Evolutionary conservation across 2,113 vertebrate genomes (phyloP).

Genomic region (Falcunculus frontatus): DNA sequence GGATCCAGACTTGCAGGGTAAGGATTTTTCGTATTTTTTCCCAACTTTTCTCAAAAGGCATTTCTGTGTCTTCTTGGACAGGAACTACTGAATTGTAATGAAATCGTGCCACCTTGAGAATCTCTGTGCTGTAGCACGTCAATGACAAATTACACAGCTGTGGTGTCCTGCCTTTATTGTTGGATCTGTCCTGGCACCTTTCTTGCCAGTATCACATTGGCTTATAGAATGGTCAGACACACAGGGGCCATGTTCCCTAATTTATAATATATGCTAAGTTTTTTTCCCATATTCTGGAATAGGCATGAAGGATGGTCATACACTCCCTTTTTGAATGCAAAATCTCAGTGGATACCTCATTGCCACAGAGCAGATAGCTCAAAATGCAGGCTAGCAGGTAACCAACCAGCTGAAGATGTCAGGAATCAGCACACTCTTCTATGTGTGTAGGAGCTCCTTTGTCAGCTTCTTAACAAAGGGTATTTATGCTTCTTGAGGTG

Average conservation of each 20-base stretch:
- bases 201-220: neutral
- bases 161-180: neutral
- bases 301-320: neutral
- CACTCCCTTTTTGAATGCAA: neutral
- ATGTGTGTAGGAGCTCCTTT: neutral
- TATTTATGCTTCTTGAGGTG: neutral
- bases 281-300: neutral
- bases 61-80: neutral
- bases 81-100: neutral
- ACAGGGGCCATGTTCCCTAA: neutral
- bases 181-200: neutral
- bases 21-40: neutral
- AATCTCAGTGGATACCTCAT: neutral
- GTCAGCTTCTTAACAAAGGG: neutral
- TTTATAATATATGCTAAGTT: neutral
- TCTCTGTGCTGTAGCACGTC: neutral
- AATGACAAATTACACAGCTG: neutral
- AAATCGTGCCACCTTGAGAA: neutral
- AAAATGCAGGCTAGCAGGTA: neutral
- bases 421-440: neutral
- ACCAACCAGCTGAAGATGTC: neutral
- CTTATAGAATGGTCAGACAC: neutral
- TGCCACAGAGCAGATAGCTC: neutral
- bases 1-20: constrained; percentile 64
- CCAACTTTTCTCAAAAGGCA: neutral